Evolutionary conservation across 1,140 invertebrate species (phyloP).

Genomic region (Stratiolaelaps scimitus): DNA sequence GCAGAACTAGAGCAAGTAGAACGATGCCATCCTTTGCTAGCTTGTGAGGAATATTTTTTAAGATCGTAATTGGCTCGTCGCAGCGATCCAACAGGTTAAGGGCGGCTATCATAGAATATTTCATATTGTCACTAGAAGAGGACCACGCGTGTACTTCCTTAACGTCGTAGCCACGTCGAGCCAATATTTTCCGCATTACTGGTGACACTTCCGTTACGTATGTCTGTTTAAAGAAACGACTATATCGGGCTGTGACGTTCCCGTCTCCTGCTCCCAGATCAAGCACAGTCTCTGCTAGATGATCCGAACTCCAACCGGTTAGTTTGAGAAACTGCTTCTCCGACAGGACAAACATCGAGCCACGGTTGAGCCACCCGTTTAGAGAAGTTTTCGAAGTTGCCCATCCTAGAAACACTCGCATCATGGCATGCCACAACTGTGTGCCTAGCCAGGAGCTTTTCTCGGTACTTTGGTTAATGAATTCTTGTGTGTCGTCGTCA

Average conservation of each 20-base stretch:
- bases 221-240: conserved; percentile 48
- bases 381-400: conserved; percentile 19
- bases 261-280: conserved; percentile 62
- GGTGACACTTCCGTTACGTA: conserved; percentile 74
- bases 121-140: conserved; percentile 40
- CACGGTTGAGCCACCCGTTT: conserved; percentile 19
- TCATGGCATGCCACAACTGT: conserved; percentile 20
- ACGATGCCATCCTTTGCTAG: conserved; percentile 55
- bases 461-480: conserved; percentile 11
- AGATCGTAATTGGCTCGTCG: conserved; percentile 58
- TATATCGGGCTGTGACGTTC: conserved; percentile 61
- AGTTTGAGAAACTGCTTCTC: conserved; percentile 19
- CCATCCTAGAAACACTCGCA: conserved; percentile 2
- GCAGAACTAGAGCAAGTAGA: conserved; percentile 69
- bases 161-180: conserved; percentile 56
- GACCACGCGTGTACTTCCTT: conserved; percentile 62
- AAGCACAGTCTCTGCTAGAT: not conserved
- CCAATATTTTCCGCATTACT: conserved; percentile 61
- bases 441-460: conserved; percentile 21
- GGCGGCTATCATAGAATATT: conserved; percentile 67
- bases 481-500: conserved; percentile 15
- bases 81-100: conserved; percentile 82
- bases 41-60: conserved; percentile 52
- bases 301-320: conserved; percentile 12
- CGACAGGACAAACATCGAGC: conserved; percentile 15